Base-by-base conservation (phyloP, 1,140 invertebrate genomes). In the Pachypeltis micranthus region DNA sequence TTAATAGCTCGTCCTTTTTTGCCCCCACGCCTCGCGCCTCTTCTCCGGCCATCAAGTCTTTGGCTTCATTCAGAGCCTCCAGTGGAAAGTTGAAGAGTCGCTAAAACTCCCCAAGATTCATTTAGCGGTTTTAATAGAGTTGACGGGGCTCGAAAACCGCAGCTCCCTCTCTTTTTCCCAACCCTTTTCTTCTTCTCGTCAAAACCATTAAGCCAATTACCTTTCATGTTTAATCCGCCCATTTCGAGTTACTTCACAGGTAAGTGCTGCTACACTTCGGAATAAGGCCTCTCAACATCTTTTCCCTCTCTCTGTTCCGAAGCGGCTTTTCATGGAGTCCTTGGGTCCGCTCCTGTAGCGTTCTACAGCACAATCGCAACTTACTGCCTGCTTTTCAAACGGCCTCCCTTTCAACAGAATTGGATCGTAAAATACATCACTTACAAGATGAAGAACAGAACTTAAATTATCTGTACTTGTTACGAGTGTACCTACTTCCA, bases 151-250 rank as follows among this genome's bases (percentile, higher is more conserved):
- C 47, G 47, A 51, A 51, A 51, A 51, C 47, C 47, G 23, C 47
- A 51, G 47, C 47, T 21, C 19, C 10, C 47, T 7, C 31, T 39
- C 16, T 21, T 21, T 21, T 51, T 51, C 23, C 23, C 19, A 10
- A 51, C 23, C 47, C 47, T 51, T 51, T 51, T 51, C 47, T 51
- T 51, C 47, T 51, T 51, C n/a, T n/a, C 47, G 21, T 51, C 47
- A 51, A 51, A 51, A 51, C 47, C 47, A 51, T 51, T 51, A 51
- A 51, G 23, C 47, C 47, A 51, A 51, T 51, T 51, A 51, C 47
- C 47, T 51, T 51, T 51, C 47, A 51, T 51, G 47, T 51, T 51
- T 10, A 51, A 51, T 51, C 47, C 47, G 21, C 19, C 47, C 47
- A 51, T 51, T 51, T 51, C 47, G 23, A 51, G 12, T 51, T 39